Conservation (phyloP, 2,797 vertebrate species). For the Clangula hyemalis region DNA sequence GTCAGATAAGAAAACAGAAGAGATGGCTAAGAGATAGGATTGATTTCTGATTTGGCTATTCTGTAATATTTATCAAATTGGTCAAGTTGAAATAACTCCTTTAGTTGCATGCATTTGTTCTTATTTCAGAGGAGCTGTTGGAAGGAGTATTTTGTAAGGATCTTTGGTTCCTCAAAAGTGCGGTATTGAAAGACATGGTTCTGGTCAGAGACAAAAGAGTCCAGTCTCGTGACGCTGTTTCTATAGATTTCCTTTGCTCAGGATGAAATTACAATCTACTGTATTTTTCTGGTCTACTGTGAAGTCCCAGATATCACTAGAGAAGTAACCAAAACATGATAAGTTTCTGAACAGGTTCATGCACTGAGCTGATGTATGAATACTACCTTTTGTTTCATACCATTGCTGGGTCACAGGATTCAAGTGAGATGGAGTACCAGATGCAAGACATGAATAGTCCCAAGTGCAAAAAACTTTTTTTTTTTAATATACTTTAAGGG, state of each 20-base stretch:
- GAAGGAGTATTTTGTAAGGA: neutral
- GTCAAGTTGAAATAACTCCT: neutral
- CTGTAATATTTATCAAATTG: neutral
- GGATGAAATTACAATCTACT: neutral
- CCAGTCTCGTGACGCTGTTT: neutral
- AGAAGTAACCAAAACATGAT: neutral
- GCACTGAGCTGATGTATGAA: neutral
- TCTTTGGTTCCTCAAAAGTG: neutral
- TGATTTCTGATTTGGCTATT: neutral
- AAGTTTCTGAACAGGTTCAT: neutral
- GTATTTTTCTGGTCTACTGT: neutral
- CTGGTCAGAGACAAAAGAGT: neutral
- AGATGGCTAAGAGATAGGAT: rapidly evolving
- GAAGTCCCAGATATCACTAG: neutral
- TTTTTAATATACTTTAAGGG: neutral
- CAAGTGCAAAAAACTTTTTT: neutral
- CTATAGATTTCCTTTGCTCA: neutral
- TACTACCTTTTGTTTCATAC: neutral
- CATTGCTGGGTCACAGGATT: neutral
- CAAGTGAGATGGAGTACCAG: neutral
- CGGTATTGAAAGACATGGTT: neutral
- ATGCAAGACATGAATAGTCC: neutral
- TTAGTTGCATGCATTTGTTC: neutral
- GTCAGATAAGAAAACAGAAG: neutral
- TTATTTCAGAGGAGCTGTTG: neutral